A percentile compares a stretch with the other conserved stretches of the same genome.
Evolutionary conservation across 1,140 invertebrate genomes (phyloP).

Genomic region (Calephelis nemesis): DNA sequence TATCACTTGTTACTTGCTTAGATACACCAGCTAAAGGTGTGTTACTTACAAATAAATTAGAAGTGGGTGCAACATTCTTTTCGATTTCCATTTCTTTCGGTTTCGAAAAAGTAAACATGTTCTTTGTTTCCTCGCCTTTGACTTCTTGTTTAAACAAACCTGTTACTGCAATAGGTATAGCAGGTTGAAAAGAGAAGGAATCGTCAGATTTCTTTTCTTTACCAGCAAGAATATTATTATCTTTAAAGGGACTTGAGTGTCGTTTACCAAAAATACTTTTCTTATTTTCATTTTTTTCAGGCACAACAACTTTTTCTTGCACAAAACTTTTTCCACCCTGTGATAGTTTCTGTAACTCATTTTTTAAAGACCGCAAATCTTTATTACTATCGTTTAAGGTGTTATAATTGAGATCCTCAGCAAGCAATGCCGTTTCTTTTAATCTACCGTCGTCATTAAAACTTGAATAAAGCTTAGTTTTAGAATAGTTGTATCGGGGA

Average conservation of each 20-base stretch:
- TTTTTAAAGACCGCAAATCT: conserved; percentile 56
- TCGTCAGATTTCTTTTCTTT: conserved; percentile 35
- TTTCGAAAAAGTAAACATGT: conserved; percentile 28
- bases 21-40: conserved; percentile 35
- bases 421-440: conserved; percentile 76
- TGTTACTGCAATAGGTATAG: conserved; percentile 39
- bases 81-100: conserved; percentile 20
- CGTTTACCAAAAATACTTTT: conserved; percentile 40
- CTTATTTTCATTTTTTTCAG: conserved; percentile 39
- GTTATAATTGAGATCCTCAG: conserved; percentile 78
- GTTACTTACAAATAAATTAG: conserved; percentile 21
- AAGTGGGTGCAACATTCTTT: conserved; percentile 17
- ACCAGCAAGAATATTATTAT: conserved; percentile 26
- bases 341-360: conserved; percentile 49
- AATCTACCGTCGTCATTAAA: conserved; percentile 83
- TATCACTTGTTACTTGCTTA: conserved; percentile 16
- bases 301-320: conserved; percentile 40
- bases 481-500: conserved; percentile 75
- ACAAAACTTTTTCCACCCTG: conserved; percentile 44
- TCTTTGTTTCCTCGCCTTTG: conserved; percentile 20
- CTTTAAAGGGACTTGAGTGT: conserved; percentile 37
- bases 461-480: conserved; percentile 82
- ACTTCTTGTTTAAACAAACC: neutral
- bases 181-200: conserved; percentile 58
- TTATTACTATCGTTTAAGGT: conserved; percentile 66